Evolutionary conservation across 2,888 invertebrate genomes (phyloP).

Genomic region (Leucania comma): DNA sequence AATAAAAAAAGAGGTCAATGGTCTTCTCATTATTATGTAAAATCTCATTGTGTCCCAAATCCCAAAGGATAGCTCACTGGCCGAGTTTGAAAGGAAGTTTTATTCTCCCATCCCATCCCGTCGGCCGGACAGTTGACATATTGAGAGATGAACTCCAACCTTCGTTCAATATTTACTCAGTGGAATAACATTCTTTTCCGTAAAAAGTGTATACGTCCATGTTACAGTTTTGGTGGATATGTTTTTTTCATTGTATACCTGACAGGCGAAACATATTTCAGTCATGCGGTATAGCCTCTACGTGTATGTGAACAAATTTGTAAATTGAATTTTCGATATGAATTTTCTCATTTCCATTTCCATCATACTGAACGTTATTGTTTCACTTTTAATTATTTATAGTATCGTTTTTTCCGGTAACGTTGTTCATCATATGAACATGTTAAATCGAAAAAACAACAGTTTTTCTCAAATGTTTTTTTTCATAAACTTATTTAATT

Average conservation of each 20-base stretch:
- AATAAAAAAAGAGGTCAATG: constrained; percentile 70
- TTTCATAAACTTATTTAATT: no score
- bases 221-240: constrained; percentile 60
- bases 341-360: constrained; percentile 31
- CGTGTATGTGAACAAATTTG: constrained; percentile 41
- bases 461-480: not conserved
- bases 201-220: constrained; percentile 45
- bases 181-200: constrained; percentile 56
- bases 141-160: constrained; percentile 79
- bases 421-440: not conserved
- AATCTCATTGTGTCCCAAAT: constrained; percentile 81
- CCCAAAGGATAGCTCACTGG: constrained; percentile 75
- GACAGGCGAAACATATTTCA: constrained; percentile 56
- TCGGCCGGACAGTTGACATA: constrained; percentile 81
- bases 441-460: not conserved
- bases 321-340: constrained; percentile 44
- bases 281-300: constrained; percentile 5
- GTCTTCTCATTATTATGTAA: constrained; percentile 83
- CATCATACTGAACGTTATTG: constrained; percentile 8
- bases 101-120: constrained; percentile 70
- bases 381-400: constrained; percentile 5
- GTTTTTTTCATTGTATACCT: constrained; percentile 62
- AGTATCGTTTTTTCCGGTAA: not conserved
- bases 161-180: constrained; percentile 83
- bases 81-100: constrained; percentile 74